Evolutionary conservation across 2,797 vertebrate genomes (phyloP), one percentile per base, ranked within the genome.

Genomic region (Arctocebus calabarensis): DNA sequence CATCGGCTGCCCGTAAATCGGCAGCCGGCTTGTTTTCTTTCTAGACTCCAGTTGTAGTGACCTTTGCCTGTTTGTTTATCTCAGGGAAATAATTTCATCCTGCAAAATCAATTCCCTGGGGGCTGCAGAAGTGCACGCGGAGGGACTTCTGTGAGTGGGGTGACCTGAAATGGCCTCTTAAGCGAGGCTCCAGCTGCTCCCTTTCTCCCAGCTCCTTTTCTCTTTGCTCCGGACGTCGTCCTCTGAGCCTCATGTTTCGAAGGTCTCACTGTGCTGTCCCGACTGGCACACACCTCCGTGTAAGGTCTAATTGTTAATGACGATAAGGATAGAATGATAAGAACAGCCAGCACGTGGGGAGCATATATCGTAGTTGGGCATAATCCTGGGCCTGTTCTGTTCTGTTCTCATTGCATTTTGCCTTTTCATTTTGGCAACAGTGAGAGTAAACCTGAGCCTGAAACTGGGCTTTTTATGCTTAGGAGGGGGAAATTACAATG

Each of bases 51-150:
- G 19, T 23, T 83, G 62, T 61, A 55, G 68, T 57, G 96, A 97
- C 95, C 97, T 96, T 91, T 95, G 81, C 71, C 90, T 20, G 10
- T 94, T 88, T 96, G 34, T 97, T 92, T 97, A 73, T 94, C 97
- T 97, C 37, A 71, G 84, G 93, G 90, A 96, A 98, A 95, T 90
- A 89, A 97, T 94, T 96, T 88, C 86, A 19, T 96, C 97, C 94
- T 93, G 48, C 40, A 66, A 32, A 95, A 90, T 93, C 16, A 40
- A 82, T 95, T 96, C 96, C 87, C 91, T 73, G 89, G 95, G 92
- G 93, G 71, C 84, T 62, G 27, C 37, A 61, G 88, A 32, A 2
- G 89, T 73, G n/a, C 59, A 78, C 81, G 92, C 66, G 68, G 83
- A 94, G 81, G 84, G 94, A 90, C 57, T 89, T 84, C 92, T 92